Conservation (phyloP, 1,140 invertebrate genomes). For the Drosophila suzukii region DNA sequence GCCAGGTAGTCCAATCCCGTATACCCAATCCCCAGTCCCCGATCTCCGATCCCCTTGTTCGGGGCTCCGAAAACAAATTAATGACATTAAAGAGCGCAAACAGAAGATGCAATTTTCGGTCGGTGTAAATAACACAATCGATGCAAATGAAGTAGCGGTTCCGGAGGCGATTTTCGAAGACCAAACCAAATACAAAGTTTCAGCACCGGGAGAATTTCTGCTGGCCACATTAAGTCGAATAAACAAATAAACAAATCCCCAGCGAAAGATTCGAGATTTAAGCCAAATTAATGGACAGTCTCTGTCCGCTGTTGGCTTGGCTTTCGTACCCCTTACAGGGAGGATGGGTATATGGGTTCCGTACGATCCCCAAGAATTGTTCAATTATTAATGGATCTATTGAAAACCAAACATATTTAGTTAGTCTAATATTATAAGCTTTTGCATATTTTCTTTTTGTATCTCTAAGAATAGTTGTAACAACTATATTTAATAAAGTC, state of each 20-base stretch:
- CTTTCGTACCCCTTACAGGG: neutral
- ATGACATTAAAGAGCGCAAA: slow-evolving; percentile 54
- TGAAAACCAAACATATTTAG: no score
- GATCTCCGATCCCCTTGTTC: neutral
- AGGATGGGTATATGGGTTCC: slow-evolving; percentile 7
- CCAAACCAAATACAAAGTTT: slow-evolving; percentile 36
- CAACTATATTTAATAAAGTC: no score
- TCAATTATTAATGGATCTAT: neutral
- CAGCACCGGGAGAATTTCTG: slow-evolving; percentile 13
- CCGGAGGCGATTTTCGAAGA: slow-evolving; percentile 29
- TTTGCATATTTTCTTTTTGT: no score
- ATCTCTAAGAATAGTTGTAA: no score
- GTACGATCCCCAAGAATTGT: neutral
- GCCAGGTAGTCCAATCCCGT: slow-evolving; percentile 11
- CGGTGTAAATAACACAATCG: slow-evolving; percentile 55
- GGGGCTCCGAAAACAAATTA: slow-evolving; percentile 46
- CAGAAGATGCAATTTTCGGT: slow-evolving; percentile 61
- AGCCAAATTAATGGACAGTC: slow-evolving; percentile 76
- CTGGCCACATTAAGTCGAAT: slow-evolving; percentile 3
- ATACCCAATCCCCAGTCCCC: neutral
- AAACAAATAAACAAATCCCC: slow-evolving; percentile 59
- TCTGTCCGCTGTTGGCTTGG: slow-evolving; percentile 10
- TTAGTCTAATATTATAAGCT: no score
- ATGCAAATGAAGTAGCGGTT: slow-evolving; percentile 74
- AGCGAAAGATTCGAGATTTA: slow-evolving; percentile 45